Evolutionary conservation across 2,888 invertebrate species (phyloP).

Genomic region (Matsumyia berberina): DNA sequence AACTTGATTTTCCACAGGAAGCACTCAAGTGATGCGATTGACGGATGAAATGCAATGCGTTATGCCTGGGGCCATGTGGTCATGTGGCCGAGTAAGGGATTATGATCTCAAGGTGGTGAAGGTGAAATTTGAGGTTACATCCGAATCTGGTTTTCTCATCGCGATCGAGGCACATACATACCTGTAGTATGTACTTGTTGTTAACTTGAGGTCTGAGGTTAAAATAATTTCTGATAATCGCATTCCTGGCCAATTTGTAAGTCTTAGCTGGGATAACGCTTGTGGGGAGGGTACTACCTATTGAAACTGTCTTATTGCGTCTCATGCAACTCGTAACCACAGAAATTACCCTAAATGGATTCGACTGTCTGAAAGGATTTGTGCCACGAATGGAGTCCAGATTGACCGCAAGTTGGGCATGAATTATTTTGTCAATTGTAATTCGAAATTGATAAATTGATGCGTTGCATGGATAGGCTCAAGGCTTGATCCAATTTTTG

Average conservation of each 20-base stretch:
- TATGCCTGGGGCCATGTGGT: slow-evolving; percentile 32
- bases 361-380: too few species aligned
- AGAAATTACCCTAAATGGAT: too few species aligned
- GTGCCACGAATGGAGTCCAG: too few species aligned
- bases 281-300: not conserved
- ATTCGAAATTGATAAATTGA: too few species aligned
- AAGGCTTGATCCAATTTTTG: too few species aligned
- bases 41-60: slow-evolving; percentile 50
- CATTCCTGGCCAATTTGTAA: slow-evolving; percentile 40
- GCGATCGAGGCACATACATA: slow-evolving; percentile 21
- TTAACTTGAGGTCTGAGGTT: slow-evolving; percentile 47
- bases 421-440: too few species aligned
- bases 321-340: not conserved
- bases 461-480: too few species aligned
- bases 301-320: not conserved
- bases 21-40: slow-evolving; percentile 52
- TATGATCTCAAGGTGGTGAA: slow-evolving; percentile 56
- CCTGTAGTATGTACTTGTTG: too few species aligned
- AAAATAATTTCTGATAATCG: slow-evolving; percentile 27
- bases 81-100: slow-evolving; percentile 31
- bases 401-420: too few species aligned
- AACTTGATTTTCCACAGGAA: slow-evolving; percentile 68
- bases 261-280: not conserved
- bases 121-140: slow-evolving; percentile 64
- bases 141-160: slow-evolving; percentile 53